phyloP scores from a whole-genome alignment of 1,140 invertebrate species.

The Listronotus oregonensis region DNA sequence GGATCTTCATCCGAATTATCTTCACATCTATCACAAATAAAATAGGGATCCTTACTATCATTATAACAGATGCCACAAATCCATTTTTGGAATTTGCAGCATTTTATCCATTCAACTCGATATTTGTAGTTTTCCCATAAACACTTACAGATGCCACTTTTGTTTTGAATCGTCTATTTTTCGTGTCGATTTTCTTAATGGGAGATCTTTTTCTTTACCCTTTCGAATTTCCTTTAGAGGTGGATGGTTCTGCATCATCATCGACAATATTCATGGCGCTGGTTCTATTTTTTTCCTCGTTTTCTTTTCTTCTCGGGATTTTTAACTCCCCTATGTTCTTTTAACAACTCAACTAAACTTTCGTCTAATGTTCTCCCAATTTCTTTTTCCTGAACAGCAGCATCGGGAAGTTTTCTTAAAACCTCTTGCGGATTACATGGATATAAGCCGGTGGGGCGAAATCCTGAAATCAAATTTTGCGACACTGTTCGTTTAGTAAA shows the following conservation, averaged over 20 bases:
- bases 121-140: constrained; percentile 4
- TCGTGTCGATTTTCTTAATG: too few relatives aligned
- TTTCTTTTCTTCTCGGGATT: too few relatives aligned
- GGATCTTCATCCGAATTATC: constrained; percentile 8
- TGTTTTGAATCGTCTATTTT: too few relatives aligned
- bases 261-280: background rate
- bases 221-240: constrained; percentile 10
- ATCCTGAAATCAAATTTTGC: too few relatives aligned
- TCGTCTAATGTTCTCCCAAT: constrained; percentile 6
- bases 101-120: constrained; percentile 15
- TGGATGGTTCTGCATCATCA: background rate
- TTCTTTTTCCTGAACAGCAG: constrained; percentile 7
- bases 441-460: too few relatives aligned
- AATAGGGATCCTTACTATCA: constrained; percentile 21
- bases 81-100: constrained; percentile 12
- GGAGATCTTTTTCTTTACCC: background rate
- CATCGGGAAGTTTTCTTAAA: constrained; percentile 1
- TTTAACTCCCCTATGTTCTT: background rate
- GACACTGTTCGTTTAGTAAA: too few relatives aligned
- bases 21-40: constrained; percentile 15
- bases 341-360: constrained; percentile 3
- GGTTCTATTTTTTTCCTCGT: background rate
- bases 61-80: constrained; percentile 15
- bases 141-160: too few relatives aligned
- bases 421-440: background rate